Evolutionary conservation across 2,888 invertebrate genomes (phyloP).

Genomic region (Thysanoteuthis rhombus): DNA sequence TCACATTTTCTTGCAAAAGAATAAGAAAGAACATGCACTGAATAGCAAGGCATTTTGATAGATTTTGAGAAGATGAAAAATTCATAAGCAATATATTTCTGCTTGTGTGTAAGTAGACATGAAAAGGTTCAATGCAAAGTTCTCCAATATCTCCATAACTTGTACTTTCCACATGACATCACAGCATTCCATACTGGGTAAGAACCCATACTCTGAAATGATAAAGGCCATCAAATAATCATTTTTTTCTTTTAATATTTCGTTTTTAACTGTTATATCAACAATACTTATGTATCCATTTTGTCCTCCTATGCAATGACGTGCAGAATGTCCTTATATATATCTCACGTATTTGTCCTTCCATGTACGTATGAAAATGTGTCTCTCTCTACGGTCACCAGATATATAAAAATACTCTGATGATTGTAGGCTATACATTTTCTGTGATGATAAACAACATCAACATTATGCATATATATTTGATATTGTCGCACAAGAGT

Average conservation of each 20-base stretch:
- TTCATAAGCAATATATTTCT: background rate
- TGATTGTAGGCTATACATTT: no score
- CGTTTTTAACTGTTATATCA: background rate
- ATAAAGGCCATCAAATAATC: background rate
- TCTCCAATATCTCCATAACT: background rate
- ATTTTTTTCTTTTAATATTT: background rate
- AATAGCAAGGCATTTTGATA: background rate
- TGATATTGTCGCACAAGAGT: no score
- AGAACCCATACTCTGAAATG: background rate
- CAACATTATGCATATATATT: no score
- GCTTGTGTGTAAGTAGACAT: background rate
- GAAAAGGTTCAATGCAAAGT: background rate
- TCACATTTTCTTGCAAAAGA: background rate
- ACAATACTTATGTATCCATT: background rate
- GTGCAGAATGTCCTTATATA: background rate
- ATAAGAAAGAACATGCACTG: background rate
- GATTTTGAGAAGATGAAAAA: background rate
- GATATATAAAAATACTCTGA: no score
- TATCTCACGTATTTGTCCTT: no score
- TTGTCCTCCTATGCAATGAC: background rate
- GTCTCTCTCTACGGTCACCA: no score
- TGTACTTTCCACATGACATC: background rate
- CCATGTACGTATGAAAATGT: no score
- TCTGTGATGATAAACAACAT: no score
- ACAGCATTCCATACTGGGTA: background rate